phyloP scores from a whole-genome alignment of 1,140 invertebrate genomes.

The Tigriopus japonicus region DNA sequence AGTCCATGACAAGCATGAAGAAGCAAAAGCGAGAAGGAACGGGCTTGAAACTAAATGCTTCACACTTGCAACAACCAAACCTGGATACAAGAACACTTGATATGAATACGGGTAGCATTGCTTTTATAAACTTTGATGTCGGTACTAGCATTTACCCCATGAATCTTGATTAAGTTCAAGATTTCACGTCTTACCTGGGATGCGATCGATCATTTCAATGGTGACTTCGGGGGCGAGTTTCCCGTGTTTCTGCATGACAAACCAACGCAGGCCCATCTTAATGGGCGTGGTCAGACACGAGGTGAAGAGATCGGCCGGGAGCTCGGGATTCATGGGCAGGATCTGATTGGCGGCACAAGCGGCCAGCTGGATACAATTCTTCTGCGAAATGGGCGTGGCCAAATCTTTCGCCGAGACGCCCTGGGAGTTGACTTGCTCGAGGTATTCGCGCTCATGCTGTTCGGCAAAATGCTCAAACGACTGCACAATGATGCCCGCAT shows the following conservation, averaged over 20 bases:
- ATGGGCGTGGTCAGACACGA: constrained; percentile 94
- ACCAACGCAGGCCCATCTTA: constrained; percentile 85
- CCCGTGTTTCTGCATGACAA: constrained; percentile 18
- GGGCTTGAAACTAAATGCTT: too few species aligned
- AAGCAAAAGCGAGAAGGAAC: too few species aligned
- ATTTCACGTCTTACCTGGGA: constrained; percentile 14
- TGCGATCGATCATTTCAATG: constrained; percentile 16
- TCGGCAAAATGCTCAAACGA: constrained; percentile 77
- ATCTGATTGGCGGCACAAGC: constrained; percentile 79
- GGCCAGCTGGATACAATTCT: constrained; percentile 87
- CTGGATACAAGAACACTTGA: too few species aligned
- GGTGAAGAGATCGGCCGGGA: constrained; percentile 98
- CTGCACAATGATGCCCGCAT: constrained; percentile 87
- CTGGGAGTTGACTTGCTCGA: constrained; percentile 27
- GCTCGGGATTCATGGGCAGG: constrained; percentile 88
- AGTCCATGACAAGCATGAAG: too few species aligned
- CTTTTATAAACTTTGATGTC: too few species aligned
- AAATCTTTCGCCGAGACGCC: neutral
- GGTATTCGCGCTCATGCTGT: constrained; percentile 70
- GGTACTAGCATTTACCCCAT: too few species aligned
- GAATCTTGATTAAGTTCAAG: neutral
- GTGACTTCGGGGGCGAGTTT: constrained; percentile 16
- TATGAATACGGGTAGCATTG: too few species aligned
- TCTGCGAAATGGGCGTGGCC: constrained; percentile 30
- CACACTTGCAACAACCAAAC: too few species aligned